Conservation (phyloP, 2,113 vertebrate genomes). For the Tachysurus fulvidraco region DNA sequence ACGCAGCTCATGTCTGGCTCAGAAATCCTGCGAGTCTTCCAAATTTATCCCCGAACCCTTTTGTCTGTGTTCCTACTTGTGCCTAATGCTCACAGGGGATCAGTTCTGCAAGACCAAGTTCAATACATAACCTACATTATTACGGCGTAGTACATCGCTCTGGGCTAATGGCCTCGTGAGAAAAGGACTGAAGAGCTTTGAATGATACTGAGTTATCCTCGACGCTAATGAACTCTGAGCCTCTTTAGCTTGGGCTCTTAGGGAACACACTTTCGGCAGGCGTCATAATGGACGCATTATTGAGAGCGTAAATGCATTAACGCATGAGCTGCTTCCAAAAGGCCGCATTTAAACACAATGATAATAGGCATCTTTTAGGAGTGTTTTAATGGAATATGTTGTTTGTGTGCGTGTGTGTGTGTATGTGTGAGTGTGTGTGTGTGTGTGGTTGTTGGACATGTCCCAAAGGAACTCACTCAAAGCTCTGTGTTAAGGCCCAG, state of each 20-base stretch:
- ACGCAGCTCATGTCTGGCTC: not conserved
- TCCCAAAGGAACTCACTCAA: conserved; percentile 20
- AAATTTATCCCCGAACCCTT: conserved; percentile 17
- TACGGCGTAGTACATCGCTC: conserved; percentile 22
- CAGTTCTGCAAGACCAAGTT: conserved; percentile 40
- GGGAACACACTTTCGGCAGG: conserved; percentile 26
- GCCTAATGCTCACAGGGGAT: conserved; percentile 26
- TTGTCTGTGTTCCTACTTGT: conserved; percentile 2
- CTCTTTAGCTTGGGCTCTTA: conserved; percentile 52
- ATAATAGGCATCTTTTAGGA: not conserved
- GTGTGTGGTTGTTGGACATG: not conserved
- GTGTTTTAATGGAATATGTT: conserved; percentile 14
- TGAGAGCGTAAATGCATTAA: conserved; percentile 48
- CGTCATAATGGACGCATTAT: conserved; percentile 49
- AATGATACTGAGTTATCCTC: conserved; percentile 43
- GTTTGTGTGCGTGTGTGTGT: not conserved
- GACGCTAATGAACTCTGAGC: conserved; percentile 52
- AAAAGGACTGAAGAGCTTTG: conserved; percentile 39
- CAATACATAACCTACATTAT: conserved; percentile 49
- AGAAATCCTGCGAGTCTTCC: not conserved
- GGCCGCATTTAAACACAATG: conserved; percentile 36
- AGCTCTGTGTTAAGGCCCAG: conserved; percentile 13
- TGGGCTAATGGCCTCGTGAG: conserved; percentile 48
- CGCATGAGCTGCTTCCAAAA: conserved; percentile 22
- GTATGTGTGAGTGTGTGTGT: conserved; percentile 3